phyloP scores from a whole-genome alignment of 2,113 vertebrate genomes.

The cat (Felis catus) region DNA sequence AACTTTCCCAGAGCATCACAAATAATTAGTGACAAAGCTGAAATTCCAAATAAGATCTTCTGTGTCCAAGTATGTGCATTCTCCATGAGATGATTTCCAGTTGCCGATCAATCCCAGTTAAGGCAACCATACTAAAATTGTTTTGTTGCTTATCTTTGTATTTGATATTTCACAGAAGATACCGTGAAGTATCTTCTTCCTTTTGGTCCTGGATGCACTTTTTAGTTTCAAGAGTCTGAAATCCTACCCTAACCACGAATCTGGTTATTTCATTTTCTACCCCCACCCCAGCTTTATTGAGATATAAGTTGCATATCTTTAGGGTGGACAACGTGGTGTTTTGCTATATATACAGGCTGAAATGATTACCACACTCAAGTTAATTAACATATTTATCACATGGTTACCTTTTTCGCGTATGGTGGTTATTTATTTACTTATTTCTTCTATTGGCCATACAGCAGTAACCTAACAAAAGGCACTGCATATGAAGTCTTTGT shows the following conservation, averaged over 20 bases:
- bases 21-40: background rate
- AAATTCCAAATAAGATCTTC: background rate
- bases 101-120: background rate
- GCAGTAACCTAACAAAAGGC: background rate
- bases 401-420: background rate
- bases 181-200: background rate
- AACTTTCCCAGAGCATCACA: background rate
- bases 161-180: background rate
- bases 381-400: background rate
- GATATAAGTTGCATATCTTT: background rate
- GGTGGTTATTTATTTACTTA: background rate
- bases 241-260: background rate
- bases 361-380: background rate
- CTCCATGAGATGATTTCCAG: background rate
- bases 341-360: background rate
- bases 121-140: background rate
- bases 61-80: background rate
- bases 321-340: background rate
- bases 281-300: background rate
- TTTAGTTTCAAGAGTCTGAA: background rate
- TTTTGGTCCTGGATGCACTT: background rate
- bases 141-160: background rate
- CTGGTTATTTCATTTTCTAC: background rate
- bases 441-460: conserved; percentile 18
- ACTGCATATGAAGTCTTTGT: conserved; percentile 2